Conservation (phyloP, 2,113 vertebrate genomes). For the human (Homo sapiens) region GRCh38 chr7:41738501-41739000, state of each 20-base stretch:
- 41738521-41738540: not conserved
- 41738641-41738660: not conserved
- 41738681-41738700: not conserved
- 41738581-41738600: not conserved
- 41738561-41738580: not conserved
- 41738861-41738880: conserved; percentile 58
- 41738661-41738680: not conserved
- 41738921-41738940: conserved; percentile 49
- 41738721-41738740: not conserved
- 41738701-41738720: not conserved
- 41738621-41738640: not conserved
- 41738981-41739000: conserved; percentile 79
- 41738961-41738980: conserved; percentile 78
- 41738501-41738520: not conserved
- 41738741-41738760: conserved; percentile 57
- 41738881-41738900: conserved; percentile 53
- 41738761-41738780: conserved; percentile 45
- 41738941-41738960: conserved; percentile 78
- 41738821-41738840: conserved; percentile 65
- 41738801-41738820: conserved; percentile 70
- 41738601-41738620: not conserved
- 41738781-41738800: conserved; percentile 71
- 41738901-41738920: conserved; percentile 32
- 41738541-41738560: not conserved
- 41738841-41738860: conserved; percentile 71